Base-by-base conservation (phyloP, 92 coral and sea anemone species). In the Parazoanthus swiftii region DNA sequence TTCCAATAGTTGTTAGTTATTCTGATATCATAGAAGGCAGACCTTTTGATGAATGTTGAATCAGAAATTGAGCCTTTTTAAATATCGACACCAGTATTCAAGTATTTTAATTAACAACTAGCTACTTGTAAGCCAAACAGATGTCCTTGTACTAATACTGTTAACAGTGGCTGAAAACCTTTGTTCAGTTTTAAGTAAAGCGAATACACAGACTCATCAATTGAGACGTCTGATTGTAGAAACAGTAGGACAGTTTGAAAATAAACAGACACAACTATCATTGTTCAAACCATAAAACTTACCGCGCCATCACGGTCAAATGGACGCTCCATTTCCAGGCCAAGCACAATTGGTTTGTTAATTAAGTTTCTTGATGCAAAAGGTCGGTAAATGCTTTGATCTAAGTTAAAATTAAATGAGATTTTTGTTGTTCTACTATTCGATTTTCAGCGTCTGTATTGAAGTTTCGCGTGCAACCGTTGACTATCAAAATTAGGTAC, bases 241-340 rank as follows among this genome's bases (percentile, higher is more conserved):
- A 48, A 48, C 9, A 48, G 11, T 4, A 23, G 0, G 71, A 72
- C 21, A 39, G 44, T 58, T 59, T 43, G 26, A 18, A 81, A 81
- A 18, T 23, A 66, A 23, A 67, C 13, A 70, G 65, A 70, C 59
- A 43, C 11, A 7, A 7, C 73, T 20, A 29, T 13, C 26, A 37
- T 21, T 4, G 36, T 38, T 44, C 42, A 23, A 43, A 50, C 13
- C 68, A 16, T 15, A 48, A 84, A 72, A 42, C 98, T 91, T 77
- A 95, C 94, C 94, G 91, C 85, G 71, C 94, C 94, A 85, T 88
- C 95, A 58, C 90, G 90, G 86, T 92, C 92, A 76, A 84, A 84
- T 84, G 87, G 87, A 48, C 87, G 87, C 67, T 84, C 87, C 87
- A 84, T 84, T 70, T 48, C 44, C 48, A 70, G 29, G 18, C 42